Evolutionary conservation across 2,797 vertebrate species (phyloP).

Genomic region (Neosilurus mollespiculum): DNA sequence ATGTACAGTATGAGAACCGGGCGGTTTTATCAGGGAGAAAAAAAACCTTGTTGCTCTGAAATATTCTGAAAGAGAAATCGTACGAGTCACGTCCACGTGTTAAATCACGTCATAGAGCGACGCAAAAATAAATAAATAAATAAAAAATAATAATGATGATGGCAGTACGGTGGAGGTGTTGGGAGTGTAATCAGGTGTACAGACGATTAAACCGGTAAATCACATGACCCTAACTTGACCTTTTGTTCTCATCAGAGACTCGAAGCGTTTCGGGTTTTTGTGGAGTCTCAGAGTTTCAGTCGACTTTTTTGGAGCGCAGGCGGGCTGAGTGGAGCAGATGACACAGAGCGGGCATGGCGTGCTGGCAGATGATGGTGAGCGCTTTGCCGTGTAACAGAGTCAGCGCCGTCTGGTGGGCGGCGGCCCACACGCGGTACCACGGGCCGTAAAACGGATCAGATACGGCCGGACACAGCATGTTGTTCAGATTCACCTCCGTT

Average conservation of each 20-base stretch:
- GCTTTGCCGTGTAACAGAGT: conserved; percentile 94
- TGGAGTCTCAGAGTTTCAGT: conserved; percentile 67
- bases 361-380: conserved; percentile 82
- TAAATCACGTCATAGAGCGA: neutral
- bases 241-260: neutral
- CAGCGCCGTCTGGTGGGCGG: conserved; percentile 93
- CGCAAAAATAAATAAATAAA: neutral
- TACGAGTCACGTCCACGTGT: neutral
- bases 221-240: neutral
- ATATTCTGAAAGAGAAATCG: neutral
- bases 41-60: neutral
- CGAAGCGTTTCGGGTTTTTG: too few species aligned
- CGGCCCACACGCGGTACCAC: conserved; percentile 96
- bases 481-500: conserved; percentile 98
- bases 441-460: conserved; percentile 97
- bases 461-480: conserved; percentile 98
- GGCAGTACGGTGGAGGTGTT: neutral
- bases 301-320: conserved; percentile 89
- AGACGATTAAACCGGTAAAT: neutral
- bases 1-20: too few species aligned
- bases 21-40: neutral
- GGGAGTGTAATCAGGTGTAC: neutral
- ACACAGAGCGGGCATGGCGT: conserved; percentile 75
- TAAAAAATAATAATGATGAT: too few species aligned
- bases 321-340: conserved; percentile 79